Evolutionary conservation across 2,113 vertebrate species (phyloP).

Genomic region (Corythornis cristatus): DNA sequence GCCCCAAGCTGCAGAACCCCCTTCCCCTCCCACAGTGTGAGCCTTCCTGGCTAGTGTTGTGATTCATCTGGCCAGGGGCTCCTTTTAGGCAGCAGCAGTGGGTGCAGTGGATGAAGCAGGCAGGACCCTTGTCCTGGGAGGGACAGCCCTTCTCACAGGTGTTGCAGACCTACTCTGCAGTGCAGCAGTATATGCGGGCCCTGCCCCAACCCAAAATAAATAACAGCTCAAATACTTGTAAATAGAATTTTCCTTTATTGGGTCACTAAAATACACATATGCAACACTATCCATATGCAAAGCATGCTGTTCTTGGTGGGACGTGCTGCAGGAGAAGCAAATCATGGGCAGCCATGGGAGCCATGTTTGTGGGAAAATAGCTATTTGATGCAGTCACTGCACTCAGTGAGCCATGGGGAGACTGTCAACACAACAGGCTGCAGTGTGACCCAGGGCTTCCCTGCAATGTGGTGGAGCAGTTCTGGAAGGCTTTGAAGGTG

Average conservation of each 20-base stretch:
- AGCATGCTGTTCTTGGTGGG: not conserved
- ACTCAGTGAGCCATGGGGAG: accelerated
- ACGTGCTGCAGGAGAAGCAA: accelerated
- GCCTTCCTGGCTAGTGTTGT: not conserved
- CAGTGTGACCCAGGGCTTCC: not conserved
- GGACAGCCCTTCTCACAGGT: not conserved
- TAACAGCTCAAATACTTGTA: not conserved
- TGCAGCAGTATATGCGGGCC: not conserved
- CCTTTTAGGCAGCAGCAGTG: not conserved
- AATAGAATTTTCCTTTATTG: not conserved
- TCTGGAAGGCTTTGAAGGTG: not conserved
- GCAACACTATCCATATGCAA: not conserved
- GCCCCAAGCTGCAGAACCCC: not conserved
- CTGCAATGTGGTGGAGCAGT: accelerated
- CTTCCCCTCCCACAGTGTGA: accelerated
- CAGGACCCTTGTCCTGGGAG: not conserved
- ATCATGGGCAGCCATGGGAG: accelerated
- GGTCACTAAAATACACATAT: not conserved
- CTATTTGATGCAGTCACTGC: not conserved
- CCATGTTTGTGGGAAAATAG: not conserved
- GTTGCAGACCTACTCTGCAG: not conserved
- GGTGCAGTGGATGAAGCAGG: not conserved
- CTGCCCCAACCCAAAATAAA: not conserved
- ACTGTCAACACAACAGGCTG: not conserved
- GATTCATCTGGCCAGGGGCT: not conserved